These are phyloP conservation scores for Clarias platycephalus DNA, from an alignment of 2,797 vertebrate species.

Conservation along the genomic window DNA sequence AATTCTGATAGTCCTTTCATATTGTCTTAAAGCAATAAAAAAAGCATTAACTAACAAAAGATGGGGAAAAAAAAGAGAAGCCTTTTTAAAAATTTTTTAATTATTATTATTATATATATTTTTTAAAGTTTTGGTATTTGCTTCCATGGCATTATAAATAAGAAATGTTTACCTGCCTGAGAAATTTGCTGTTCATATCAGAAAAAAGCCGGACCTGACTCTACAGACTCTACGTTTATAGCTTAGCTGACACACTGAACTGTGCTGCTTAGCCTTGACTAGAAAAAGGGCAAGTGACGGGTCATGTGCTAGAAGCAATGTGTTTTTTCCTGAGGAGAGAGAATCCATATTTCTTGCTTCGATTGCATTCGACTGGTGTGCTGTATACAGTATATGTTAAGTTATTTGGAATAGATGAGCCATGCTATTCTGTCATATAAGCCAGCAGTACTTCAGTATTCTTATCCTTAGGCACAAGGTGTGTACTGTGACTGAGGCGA, in stretches of 20 bases:
- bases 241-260: constrained; percentile 1
- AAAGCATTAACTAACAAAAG: neutral
- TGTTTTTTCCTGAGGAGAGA: constrained; percentile 51
- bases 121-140: neutral
- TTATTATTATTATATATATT: too few relatives aligned
- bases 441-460: constrained; percentile 62
- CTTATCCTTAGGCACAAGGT: neutral
- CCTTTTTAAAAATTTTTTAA: neutral
- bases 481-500: constrained; percentile 4
- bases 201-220: neutral
- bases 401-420: constrained; percentile 66
- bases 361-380: constrained; percentile 70
- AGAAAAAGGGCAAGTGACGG: constrained; percentile 53
- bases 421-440: constrained; percentile 70
- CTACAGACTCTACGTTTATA: neutral
- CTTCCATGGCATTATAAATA: neutral
- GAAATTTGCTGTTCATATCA: constrained; percentile 6
- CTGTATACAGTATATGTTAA: constrained; percentile 55
- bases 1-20: neutral
- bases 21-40: neutral
- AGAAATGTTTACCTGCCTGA: neutral
- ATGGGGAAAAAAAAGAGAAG: neutral
- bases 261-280: constrained; percentile 16
- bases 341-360: constrained; percentile 71
- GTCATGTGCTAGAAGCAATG: constrained; percentile 39